phyloP scores from a whole-genome alignment of 1,140 invertebrate species.

The Microplitis demolitor region DNA sequence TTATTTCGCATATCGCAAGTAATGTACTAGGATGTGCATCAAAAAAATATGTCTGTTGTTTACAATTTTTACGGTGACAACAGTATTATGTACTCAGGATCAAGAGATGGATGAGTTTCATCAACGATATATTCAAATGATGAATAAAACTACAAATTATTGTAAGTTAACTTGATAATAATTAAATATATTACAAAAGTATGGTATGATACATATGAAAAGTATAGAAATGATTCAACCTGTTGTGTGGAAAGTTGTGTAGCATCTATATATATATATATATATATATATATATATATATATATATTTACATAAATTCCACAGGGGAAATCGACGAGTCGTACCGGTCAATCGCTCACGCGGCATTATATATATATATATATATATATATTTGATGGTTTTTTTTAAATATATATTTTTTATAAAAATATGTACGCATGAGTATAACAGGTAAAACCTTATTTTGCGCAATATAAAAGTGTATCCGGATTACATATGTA shows the following conservation, averaged over 20 bases:
- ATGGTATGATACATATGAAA: no score
- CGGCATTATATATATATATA: background rate
- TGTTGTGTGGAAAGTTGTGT: no score
- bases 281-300: background rate
- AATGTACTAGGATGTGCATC: constrained; percentile 57
- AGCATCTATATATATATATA: background rate
- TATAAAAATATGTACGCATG: constrained; percentile 10
- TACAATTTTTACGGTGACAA: constrained; percentile 36
- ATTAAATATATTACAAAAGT: no score
- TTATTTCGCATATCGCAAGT: constrained; percentile 28
- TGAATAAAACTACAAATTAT: no score
- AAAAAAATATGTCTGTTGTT: constrained; percentile 48
- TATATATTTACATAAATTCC: constrained; percentile 18
- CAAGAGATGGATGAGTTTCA: background rate
- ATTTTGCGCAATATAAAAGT: constrained; percentile 7
- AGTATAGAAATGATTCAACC: no score
- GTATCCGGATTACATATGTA: background rate
- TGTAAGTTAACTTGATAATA: no score
- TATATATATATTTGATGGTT: background rate
- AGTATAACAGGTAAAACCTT: constrained; percentile 15
- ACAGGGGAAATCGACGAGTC: constrained; percentile 33
- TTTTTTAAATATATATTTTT: background rate
- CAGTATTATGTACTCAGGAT: background rate
- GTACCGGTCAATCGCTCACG: constrained; percentile 13
- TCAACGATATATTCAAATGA: no score